A percentile compares a stretch with the other conserved stretches of the same genome.
These are phyloP conservation scores for Conus betulinus DNA, from an alignment of 1,140 invertebrate species.

Conservation along the genomic window DNA sequence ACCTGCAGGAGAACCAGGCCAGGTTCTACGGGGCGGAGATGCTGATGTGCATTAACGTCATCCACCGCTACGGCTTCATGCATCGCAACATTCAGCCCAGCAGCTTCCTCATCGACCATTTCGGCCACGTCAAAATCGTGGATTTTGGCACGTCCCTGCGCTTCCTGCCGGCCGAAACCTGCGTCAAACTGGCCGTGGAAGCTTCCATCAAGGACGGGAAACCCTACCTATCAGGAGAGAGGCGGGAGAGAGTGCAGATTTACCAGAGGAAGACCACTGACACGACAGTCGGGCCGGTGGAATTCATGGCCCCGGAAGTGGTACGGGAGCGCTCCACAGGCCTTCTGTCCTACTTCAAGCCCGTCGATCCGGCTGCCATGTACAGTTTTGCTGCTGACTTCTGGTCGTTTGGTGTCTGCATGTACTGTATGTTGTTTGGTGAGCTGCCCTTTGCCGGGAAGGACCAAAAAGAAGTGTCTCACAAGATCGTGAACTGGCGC, in stretches of 20 bases:
- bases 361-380: background rate
- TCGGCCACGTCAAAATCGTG: conserved; percentile 23
- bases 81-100: conserved; percentile 23
- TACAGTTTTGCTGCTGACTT: conserved; percentile 27
- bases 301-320: conserved; percentile 19
- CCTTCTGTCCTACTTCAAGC: background rate
- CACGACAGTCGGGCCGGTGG: background rate
- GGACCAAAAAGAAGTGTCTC: background rate
- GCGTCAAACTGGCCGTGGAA: background rate
- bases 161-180: conserved; percentile 18
- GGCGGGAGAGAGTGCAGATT: conserved; percentile 2
- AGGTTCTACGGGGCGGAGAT: conserved; percentile 32
- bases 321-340: background rate
- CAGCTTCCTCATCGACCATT: conserved; percentile 25
- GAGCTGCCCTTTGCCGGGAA: conserved; percentile 1
- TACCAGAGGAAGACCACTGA: conserved; percentile 21
- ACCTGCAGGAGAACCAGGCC: conserved; percentile 16
- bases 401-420: conserved; percentile 35
- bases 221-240: background rate
- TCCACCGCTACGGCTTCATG: conserved; percentile 36
- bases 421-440: conserved; percentile 25
- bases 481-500: conserved; percentile 25
- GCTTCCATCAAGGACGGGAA: conserved; percentile 5
- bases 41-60: conserved; percentile 29
- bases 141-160: conserved; percentile 3